Conservation (phyloP, 2,888 invertebrate genomes). For the Drosophila infuscata region DNA sequence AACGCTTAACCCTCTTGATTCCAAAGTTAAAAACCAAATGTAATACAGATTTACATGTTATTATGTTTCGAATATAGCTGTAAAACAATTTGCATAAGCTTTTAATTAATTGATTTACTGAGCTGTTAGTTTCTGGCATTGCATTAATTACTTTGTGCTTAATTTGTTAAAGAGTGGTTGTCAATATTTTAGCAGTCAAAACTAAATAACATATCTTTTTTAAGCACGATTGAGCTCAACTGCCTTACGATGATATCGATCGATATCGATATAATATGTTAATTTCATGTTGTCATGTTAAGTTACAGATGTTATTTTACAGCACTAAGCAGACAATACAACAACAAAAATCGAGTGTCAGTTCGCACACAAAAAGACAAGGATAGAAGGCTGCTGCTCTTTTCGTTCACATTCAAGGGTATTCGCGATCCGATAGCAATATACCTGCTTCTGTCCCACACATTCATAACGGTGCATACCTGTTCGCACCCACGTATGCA, state of each 20-base stretch:
- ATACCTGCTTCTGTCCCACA: too few relatives aligned
- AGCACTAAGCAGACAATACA: too few relatives aligned
- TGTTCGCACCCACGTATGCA: too few relatives aligned
- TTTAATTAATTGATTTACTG: slow-evolving; percentile 33
- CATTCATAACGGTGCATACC: too few relatives aligned
- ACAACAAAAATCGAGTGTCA: too few relatives aligned
- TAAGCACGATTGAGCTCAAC: background rate
- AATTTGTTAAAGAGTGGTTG: background rate
- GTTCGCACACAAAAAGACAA: too few relatives aligned
- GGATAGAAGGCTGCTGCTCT: too few relatives aligned
- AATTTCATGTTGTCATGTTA: background rate
- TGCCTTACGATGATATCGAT: too few relatives aligned
- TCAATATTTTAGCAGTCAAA: background rate
- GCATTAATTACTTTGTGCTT: background rate
- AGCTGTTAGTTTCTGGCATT: background rate
- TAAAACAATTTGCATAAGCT: slow-evolving; percentile 13
- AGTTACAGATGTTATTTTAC: background rate
- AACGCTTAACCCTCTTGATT: slow-evolving; percentile 20
- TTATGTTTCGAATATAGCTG: background rate
- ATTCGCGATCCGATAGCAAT: too few relatives aligned
- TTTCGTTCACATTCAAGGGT: too few relatives aligned
- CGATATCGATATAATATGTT: background rate
- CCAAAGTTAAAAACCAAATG: background rate
- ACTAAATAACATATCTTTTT: background rate
- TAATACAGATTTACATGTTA: slow-evolving; percentile 3